These are phyloP conservation scores for Xanthorhoe spadicearia DNA, from an alignment of 2,888 invertebrate genomes.

Conservation along the genomic window DNA sequence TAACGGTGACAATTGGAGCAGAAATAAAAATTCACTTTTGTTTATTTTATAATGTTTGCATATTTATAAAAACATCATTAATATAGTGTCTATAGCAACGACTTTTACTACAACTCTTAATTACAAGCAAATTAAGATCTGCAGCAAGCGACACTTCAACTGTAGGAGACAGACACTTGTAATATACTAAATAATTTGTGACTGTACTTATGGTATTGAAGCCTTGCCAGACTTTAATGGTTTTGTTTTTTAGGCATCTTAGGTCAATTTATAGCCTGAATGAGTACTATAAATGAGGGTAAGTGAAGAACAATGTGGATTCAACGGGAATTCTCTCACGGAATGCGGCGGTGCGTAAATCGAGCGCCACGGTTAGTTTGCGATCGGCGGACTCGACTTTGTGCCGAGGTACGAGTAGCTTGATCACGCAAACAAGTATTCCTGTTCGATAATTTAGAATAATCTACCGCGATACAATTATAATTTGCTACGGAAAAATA, in stretches of 20 bases:
- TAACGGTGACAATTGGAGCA: conserved; percentile 63
- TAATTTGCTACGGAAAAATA: conserved; percentile 14
- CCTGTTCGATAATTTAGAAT: conserved; percentile 37
- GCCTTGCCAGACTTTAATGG: conserved; percentile 24
- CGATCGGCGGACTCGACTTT: conserved; percentile 56
- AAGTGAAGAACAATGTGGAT: conserved; percentile 71
- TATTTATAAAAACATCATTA: neutral
- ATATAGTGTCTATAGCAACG: neutral
- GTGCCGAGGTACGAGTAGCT: conserved; percentile 54
- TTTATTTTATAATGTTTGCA: conserved; percentile 3
- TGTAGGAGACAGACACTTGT: neutral
- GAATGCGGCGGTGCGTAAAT: conserved; percentile 73
- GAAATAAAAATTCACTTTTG: conserved; percentile 43
- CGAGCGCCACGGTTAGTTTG: conserved; percentile 73
- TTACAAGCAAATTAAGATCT: neutral
- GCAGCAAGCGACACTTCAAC: neutral
- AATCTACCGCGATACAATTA: conserved; percentile 15
- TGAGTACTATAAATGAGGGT: conserved; percentile 61
- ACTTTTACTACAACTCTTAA: neutral
- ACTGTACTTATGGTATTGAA: conserved; percentile 1
- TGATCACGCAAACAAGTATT: conserved; percentile 59
- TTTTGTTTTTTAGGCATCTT: conserved; percentile 36
- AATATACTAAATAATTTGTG: neutral
- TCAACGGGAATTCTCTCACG: conserved; percentile 76
- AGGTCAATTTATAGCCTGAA: conserved; percentile 49